A percentile compares a stretch with the other conserved stretches of the same genome.
Conservation (phyloP, 2,888 invertebrate genomes). For the Microctonus hyperodae region DNA sequence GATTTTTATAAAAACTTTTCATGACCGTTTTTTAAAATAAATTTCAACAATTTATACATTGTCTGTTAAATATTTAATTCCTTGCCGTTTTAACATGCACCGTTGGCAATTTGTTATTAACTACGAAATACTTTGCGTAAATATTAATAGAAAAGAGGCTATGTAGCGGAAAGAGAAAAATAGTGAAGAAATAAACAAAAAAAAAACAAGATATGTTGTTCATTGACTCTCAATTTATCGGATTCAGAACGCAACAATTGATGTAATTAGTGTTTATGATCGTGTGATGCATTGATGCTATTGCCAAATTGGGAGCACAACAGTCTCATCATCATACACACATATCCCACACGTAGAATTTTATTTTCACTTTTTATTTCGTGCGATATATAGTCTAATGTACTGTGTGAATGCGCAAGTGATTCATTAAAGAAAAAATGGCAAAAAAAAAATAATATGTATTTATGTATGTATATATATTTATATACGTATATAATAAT, state of each 20-base stretch:
- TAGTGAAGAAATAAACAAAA: neutral
- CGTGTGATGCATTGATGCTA: constrained; percentile 13
- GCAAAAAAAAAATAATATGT: constrained; percentile 1
- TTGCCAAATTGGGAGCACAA: constrained; percentile 25
- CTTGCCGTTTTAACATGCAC: no score
- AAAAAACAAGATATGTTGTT: constrained; percentile 6
- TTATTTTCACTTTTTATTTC: neutral
- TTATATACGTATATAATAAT: neutral
- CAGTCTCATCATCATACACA: constrained; percentile 1
- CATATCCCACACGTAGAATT: constrained; percentile 4
- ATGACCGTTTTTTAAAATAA: no score
- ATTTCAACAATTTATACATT: no score
- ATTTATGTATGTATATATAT: neutral
- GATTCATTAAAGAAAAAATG: neutral
- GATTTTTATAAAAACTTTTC: no score
- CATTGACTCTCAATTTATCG: constrained; percentile 7
- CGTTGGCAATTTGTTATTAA: neutral
- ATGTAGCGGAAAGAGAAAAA: neutral
- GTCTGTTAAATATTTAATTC: no score
- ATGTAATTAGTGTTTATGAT: constrained; percentile 8
- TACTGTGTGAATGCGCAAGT: neutral
- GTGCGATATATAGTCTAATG: neutral
- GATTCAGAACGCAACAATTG: constrained; percentile 10
- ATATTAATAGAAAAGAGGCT: neutral
- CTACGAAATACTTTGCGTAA: neutral